Conservation (phyloP, 2,113 vertebrate species). For the Helogale parvula region DNA sequence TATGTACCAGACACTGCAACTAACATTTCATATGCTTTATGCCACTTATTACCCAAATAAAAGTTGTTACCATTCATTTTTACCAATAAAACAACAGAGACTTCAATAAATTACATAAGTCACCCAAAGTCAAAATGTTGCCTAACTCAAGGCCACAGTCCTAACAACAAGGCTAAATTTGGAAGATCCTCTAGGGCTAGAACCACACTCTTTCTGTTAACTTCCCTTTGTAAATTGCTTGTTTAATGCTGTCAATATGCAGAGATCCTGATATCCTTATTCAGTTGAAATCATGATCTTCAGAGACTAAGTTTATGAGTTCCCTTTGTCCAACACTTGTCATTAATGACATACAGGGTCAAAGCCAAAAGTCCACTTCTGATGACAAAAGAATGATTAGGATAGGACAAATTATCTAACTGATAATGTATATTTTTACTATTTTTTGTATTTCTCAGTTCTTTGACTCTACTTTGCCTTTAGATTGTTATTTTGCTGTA, state of each 20-base stretch:
- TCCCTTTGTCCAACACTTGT: not conserved
- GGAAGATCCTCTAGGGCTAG: not conserved
- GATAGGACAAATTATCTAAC: not conserved
- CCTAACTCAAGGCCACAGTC: not conserved
- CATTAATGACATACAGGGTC: not conserved
- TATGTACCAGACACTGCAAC: not conserved
- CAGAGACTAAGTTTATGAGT: not conserved
- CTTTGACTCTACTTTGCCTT: not conserved
- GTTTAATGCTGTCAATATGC: not conserved
- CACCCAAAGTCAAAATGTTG: not conserved
- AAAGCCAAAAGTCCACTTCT: not conserved
- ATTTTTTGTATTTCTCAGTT: not conserved
- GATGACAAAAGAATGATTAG: not conserved
- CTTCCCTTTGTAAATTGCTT: not conserved
- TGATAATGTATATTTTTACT: not conserved
- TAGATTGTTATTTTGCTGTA: not conserved
- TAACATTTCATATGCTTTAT: not conserved
- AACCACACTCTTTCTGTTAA: not conserved
- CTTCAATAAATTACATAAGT: not conserved
- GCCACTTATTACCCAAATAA: not conserved
- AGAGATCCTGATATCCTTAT: not conserved
- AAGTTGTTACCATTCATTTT: not conserved
- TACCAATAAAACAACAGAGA: not conserved
- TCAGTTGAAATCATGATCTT: not conserved
- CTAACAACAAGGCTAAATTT: not conserved